A percentile compares a stretch with the other conserved stretches of the same genome.
Conservation (phyloP, 1,140 invertebrate genomes). For the Mya arenaria region DNA sequence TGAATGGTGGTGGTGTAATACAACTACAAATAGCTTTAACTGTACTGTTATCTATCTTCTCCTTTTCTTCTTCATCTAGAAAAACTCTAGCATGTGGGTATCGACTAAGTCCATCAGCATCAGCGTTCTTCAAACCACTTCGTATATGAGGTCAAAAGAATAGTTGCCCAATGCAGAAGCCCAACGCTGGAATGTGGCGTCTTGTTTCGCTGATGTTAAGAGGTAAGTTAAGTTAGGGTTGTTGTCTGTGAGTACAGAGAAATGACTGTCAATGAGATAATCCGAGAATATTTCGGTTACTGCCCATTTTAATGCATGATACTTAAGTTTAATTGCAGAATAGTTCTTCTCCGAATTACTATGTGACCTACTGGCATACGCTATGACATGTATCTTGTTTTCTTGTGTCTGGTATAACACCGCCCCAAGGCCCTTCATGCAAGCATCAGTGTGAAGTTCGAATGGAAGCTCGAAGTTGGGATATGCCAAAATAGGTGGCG, state of each 20-base stretch:
- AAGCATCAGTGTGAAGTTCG: conserved; percentile 61
- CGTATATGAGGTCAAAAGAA: conserved; percentile 22
- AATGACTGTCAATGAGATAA: neutral
- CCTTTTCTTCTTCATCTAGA: no score
- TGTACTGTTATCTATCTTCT: neutral
- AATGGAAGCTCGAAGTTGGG: conserved; percentile 53
- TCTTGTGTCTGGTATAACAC: conserved; percentile 66
- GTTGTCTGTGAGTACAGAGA: conserved; percentile 8
- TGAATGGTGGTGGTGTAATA: no score
- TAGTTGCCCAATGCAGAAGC: neutral
- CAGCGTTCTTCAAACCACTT: conserved; percentile 5
- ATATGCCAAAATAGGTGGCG: conserved; percentile 58
- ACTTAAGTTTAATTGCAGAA: conserved; percentile 3
- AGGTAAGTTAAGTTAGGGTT: conserved; percentile 7
- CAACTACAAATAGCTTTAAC: conserved; percentile 12
- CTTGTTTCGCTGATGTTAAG: conserved; percentile 11
- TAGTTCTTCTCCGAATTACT: neutral
- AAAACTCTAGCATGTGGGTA: neutral
- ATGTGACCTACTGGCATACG: conserved; percentile 43
- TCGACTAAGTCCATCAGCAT: conserved; percentile 10
- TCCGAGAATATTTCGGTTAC: conserved; percentile 31
- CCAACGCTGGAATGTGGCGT: conserved; percentile 17
- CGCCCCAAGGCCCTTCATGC: conserved; percentile 57
- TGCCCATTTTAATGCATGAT: conserved; percentile 3
- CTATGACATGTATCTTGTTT: conserved; percentile 52